A percentile compares a stretch with the other conserved stretches of the same genome.
These are phyloP conservation scores for Chelidonichthys spinosus DNA, from an alignment of 2,797 vertebrate species.

Conservation along the genomic window DNA sequence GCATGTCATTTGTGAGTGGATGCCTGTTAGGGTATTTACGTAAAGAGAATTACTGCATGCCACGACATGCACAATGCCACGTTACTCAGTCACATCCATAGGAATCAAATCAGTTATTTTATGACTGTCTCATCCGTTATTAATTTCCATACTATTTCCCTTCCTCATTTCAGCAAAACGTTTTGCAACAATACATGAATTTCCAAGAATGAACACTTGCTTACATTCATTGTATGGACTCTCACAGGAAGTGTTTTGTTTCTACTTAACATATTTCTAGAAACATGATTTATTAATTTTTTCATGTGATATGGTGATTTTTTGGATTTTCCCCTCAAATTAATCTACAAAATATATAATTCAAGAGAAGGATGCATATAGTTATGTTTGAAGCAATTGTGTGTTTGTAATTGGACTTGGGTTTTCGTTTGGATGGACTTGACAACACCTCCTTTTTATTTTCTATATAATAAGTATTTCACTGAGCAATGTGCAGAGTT, in stretches of 20 bases:
- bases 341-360: conserved; percentile 5
- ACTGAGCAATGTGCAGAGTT: neutral
- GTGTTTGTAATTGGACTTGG: conserved; percentile 42
- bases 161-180: conserved; percentile 33
- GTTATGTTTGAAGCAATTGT: conserved; percentile 79
- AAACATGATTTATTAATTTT: conserved; percentile 15
- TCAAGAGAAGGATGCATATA: conserved; percentile 33
- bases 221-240: conserved; percentile 29
- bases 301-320: too few relatives aligned
- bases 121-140: conserved; percentile 1
- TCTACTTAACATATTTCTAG: conserved; percentile 20
- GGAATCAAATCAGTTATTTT: conserved; percentile 18
- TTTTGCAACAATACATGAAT: conserved; percentile 35
- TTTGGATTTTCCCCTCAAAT: neutral
- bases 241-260: conserved; percentile 33
- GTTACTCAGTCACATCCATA: conserved; percentile 11
- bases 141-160: conserved; percentile 11
- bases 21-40: conserved; percentile 36
- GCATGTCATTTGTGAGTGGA: conserved; percentile 59
- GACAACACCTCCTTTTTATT: neutral
- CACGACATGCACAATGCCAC: conserved; percentile 6
- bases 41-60: conserved; percentile 56
- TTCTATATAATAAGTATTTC: neutral
- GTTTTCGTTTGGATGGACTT: neutral
- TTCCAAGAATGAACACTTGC: conserved; percentile 39